Evolutionary conservation across 2,888 invertebrate species (phyloP).

Genomic region (Oscheius sp.): DNA sequence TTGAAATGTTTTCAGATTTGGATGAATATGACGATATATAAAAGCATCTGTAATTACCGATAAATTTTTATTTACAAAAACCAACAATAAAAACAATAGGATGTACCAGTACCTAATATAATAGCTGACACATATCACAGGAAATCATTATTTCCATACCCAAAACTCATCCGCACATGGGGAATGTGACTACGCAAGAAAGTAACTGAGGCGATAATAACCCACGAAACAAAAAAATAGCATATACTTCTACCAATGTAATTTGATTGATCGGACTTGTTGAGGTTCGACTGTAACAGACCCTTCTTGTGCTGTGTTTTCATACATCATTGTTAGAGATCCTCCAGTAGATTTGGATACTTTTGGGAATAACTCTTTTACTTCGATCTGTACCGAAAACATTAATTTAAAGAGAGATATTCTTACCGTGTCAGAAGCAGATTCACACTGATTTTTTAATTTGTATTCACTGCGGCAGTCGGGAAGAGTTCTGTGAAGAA

Average conservation of each 20-base stretch:
- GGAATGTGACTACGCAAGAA: conserved; percentile 1
- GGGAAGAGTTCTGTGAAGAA: conserved; percentile 61
- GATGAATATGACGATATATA: conserved; percentile 65
- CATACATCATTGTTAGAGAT: conserved; percentile 48
- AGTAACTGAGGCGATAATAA: not conserved
- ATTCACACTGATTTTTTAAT: conserved; percentile 10
- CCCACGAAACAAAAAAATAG: not conserved
- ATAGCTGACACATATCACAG: conserved; percentile 30
- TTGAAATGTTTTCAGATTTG: conserved; percentile 58
- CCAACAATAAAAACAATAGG: not conserved
- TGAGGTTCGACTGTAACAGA: conserved; percentile 40
- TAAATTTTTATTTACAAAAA: conserved; percentile 24
- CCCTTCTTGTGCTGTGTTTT: conserved; percentile 2
- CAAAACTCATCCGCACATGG: not conserved
- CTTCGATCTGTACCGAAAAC: conserved; percentile 2
- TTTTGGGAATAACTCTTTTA: conserved; percentile 2
- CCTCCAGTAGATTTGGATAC: conserved; percentile 35
- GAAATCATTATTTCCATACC: conserved; percentile 11
- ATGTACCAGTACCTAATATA: conserved; percentile 8
- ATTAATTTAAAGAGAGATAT: no score
- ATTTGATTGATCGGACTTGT: conserved; percentile 42
- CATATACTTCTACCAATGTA: conserved; percentile 31
- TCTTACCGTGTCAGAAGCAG: not conserved
- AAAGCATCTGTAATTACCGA: not conserved
- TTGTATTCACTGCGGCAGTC: conserved; percentile 62